A percentile compares a stretch with the other conserved stretches of the same genome.
phyloP scores from a whole-genome alignment of 2,797 vertebrate species.

The Hydrocynus forskahlii region DNA sequence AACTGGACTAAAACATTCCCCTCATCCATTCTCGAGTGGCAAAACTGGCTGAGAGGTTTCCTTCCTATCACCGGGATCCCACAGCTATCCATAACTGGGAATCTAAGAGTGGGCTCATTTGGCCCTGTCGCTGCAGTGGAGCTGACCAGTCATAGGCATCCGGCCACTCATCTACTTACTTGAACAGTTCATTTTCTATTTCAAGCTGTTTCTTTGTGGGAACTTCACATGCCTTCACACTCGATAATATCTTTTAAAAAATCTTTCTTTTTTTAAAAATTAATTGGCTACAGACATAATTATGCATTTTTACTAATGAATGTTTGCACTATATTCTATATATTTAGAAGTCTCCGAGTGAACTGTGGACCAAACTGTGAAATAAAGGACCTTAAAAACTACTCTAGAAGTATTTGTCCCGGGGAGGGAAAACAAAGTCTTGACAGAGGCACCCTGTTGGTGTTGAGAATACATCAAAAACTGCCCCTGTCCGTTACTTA shows the following conservation, averaged over 20 bases:
- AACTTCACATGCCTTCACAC: no score
- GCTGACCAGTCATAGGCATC: not conserved
- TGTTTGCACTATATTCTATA: no score
- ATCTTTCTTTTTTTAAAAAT: no score
- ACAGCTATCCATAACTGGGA: not conserved
- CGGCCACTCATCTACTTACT: not conserved
- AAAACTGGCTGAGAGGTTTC: not conserved
- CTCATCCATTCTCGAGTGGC: not conserved
- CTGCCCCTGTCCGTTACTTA: conserved; percentile 43
- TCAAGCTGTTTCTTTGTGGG: not conserved
- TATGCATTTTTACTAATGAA: no score
- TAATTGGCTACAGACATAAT: no score
- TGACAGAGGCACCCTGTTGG: conserved; percentile 45
- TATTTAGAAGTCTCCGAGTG: no score
- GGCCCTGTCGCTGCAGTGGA: not conserved
- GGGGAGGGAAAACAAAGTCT: not conserved
- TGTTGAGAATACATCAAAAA: conserved; percentile 49
- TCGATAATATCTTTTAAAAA: no score
- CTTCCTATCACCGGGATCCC: not conserved
- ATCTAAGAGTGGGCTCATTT: not conserved
- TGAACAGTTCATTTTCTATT: not conserved
- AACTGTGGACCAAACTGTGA: not conserved
- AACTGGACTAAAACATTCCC: not conserved
- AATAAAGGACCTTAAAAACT: not conserved
- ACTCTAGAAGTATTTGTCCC: not conserved